Evolutionary conservation across 2,797 vertebrate genomes (phyloP), one percentile per base, ranked within the genome.

Genomic region (Chanos chanos): DNA sequence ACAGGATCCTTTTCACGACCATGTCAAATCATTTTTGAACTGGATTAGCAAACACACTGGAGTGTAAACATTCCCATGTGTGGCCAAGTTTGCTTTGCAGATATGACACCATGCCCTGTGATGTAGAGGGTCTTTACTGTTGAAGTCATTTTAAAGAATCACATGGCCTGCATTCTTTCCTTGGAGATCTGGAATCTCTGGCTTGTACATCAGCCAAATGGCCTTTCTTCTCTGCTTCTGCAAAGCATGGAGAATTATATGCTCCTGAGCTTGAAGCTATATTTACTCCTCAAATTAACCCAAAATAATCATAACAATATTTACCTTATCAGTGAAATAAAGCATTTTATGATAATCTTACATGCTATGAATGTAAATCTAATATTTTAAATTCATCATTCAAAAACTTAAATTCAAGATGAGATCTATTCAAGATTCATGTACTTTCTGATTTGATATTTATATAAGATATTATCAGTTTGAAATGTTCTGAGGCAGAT

Each of bases 181-280:
- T 10, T 52, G 21, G 57, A 58, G 57, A 55, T 52, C 54, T 58
- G 61, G 58, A 61, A 63, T 65, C 52, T 45, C 4, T n/a, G 31
- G 36, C 24, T n/a, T 28, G 18, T 15, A 8, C 25, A 47, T 47
- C 13, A 28, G 52, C 31, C 37, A 66, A 50, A 50, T 16, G 34
- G 27, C 27, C 45, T 34, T 52, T 33, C 61, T 30, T 57, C 64
- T 55, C 24, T 28, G n/a, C 47, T 12, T 51, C 21, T 52, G 55
- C 30, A 59, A 66, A 53, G 34, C 22, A n/a, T 30, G 34, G 41
- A 3, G 4, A 49, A 40, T 19, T 28, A 18, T 15, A 13, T 7
- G 18, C 43, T 9, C 13, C 24, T 16, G 7, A 36, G 49, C 18
- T 51, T 25, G 21, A 7, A 15, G 47, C 27, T 47, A n/a, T n/a